These are phyloP conservation scores for Chloropsis cyanopogon DNA, from an alignment of 2,113 vertebrate genomes.

Conservation along the genomic window DNA sequence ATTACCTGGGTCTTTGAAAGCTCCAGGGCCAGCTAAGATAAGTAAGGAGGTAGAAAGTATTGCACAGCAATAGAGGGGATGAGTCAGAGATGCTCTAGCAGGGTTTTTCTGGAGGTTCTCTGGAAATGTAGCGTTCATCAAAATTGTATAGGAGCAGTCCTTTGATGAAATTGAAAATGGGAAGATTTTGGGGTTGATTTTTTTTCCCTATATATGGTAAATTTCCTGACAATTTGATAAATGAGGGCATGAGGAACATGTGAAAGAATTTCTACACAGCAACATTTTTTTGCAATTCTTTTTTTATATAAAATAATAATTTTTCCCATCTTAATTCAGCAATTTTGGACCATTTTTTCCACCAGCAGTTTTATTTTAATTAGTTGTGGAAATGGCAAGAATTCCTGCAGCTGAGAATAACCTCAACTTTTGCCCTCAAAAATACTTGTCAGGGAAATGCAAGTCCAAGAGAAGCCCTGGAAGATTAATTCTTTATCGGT, in stretches of 20 bases:
- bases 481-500: background rate
- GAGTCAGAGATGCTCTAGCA: background rate
- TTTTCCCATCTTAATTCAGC: background rate
- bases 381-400: background rate
- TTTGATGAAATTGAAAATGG: background rate
- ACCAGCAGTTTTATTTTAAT: background rate
- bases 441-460: background rate
- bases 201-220: background rate
- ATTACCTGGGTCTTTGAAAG: background rate
- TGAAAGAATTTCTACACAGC: background rate
- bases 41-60: background rate
- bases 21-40: background rate
- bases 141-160: background rate
- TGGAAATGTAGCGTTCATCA: background rate
- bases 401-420: background rate
- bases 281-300: background rate
- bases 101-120: background rate
- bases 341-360: background rate
- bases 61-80: background rate
- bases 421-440: background rate
- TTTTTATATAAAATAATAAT: background rate
- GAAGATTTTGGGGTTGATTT: rapidly evolving
- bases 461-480: background rate
- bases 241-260: background rate
- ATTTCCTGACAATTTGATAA: background rate